Base-by-base conservation (phyloP, 2,113 vertebrate genomes). In the Malurus cyaneus region DNA sequence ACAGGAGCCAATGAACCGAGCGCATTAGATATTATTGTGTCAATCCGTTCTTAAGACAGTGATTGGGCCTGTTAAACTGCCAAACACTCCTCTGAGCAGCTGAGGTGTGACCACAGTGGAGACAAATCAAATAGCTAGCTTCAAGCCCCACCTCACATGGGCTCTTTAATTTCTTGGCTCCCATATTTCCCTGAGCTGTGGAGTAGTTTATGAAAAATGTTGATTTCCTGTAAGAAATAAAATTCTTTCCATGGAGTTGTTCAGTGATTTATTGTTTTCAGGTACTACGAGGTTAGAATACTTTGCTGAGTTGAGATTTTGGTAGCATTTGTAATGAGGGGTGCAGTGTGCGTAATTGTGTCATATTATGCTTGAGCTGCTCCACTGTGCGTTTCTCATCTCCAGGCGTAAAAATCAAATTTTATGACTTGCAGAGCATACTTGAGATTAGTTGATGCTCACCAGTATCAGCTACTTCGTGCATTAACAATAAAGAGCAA, bases 351-450 rank as follows among this genome's bases (percentile, higher is more conserved):
- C 86, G n/a, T n/a, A 96, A 96, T 94, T 94, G 94, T n/a, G 92
- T 97, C 97, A 97, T 95, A 97, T 95, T 96, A 95, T 24, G 52
- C 77, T 93, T 91, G 94, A 89, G 26, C 56, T 73, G 81, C 71
- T 94, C 89, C 86, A 50, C n/a, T 96, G 92, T 93, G 94, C n/a
- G 94, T 97, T 97, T 98, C 96, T 97, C 93, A n/a, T n/a, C n/a
- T n/a, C n/a, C n/a, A n/a, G n/a, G n/a, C n/a, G n/a, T n/a, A n/a
- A n/a, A n/a, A n/a, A n/a, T n/a, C n/a, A n/a, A n/a, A n/a, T n/a
- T n/a, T n/a, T n/a, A n/a, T n/a, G n/a, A n/a, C n/a, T n/a, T n/a
- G n/a, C n/a, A n/a, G n/a, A n/a, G n/a, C n/a, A n/a, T n/a, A n/a
- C n/a, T n/a, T n/a, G n/a, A n/a, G n/a, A n/a, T n/a, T n/a, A n/a